These are phyloP conservation scores for Drosophila pseudoananassae DNA, from an alignment of 1,140 invertebrate genomes.

Conservation along the genomic window DNA sequence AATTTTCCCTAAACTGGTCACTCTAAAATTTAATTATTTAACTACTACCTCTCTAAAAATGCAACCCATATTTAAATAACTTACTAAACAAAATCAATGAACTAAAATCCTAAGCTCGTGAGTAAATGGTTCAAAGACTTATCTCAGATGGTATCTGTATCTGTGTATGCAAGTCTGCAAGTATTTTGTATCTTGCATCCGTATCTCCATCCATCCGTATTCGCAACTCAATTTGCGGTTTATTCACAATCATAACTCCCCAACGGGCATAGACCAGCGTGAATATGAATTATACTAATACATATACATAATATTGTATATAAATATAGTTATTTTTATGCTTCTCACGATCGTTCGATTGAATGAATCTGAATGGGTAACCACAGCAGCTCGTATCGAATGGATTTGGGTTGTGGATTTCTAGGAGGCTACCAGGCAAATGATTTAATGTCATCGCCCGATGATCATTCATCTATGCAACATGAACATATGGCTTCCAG, in stretches of 20 bases:
- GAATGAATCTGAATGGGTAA: slow-evolving; percentile 46
- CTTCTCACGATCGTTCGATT: slow-evolving; percentile 63
- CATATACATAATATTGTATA: slow-evolving; percentile 15
- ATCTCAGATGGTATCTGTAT: slow-evolving; percentile 39
- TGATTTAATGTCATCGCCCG: slow-evolving; percentile 73
- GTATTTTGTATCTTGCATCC: slow-evolving; percentile 2
- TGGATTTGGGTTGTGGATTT: slow-evolving; percentile 17
- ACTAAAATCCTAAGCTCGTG: slow-evolving; percentile 21
- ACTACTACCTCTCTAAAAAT: neutral
- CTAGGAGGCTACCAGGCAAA: slow-evolving; percentile 31
- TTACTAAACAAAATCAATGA: neutral
- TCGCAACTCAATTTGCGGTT: slow-evolving; percentile 67
- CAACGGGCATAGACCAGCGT: slow-evolving; percentile 18
- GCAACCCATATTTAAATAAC: neutral
- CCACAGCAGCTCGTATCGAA: slow-evolving; percentile 52
- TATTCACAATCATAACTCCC: slow-evolving; percentile 64
- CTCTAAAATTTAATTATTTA: neutral
- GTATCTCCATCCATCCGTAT: slow-evolving; percentile 18
- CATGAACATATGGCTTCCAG: slow-evolving; percentile 46
- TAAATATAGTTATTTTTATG: slow-evolving; percentile 16
- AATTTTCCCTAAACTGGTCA: neutral
- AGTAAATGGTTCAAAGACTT: slow-evolving; percentile 45
- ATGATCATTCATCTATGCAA: slow-evolving; percentile 63
- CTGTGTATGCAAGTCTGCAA: slow-evolving; percentile 2
- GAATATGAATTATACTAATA: slow-evolving; percentile 29